Base-by-base conservation (phyloP, 2,797 vertebrate genomes). In the Takifugu ocellatus region DNA sequence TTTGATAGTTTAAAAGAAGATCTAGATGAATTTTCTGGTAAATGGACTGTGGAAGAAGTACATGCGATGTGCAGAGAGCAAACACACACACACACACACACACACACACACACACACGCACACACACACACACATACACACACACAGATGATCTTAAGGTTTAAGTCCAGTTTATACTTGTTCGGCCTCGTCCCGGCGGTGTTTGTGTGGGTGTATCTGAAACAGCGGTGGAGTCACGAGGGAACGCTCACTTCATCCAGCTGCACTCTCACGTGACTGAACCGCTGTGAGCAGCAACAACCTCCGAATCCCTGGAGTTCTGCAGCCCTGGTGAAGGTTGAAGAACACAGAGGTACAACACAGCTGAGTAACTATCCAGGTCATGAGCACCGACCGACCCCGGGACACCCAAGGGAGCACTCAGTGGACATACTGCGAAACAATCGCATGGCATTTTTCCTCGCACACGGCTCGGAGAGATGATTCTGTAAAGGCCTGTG, bases 261-360 rank as follows among this genome's bases (percentile, higher is more conserved):
- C 70, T 81, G 77, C 78, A 79, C 74, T 83, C 82, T 87, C 72
- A 75, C 82, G 68, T 79, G 56, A 74, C 76, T 68, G 72, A 81
- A 68, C 67, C 75, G 65, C 50, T 66, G 65, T 75, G 75, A 49
- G 49, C 61, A 70, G 70, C 61, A 45, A 24, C 29, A 11, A 36
- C 51, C 56, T 75, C 54, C 33, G 50, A 79, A 50, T 78, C 75
- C 70, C 77, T 17, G 51, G 78, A 83, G 36, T 31, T 63, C 27
- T 17, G 2, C 65, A 63, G 65, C 66, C 76, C 77, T 78, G 49
- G 68, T 80, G 70, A 69, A 80, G 78, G 79, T 81, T 77, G 74
- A 75, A 62, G 61, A 70, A 73, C 66, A 54, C 59, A 56, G 29
- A 59, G 25, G 49, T 45, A 55, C 65, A 75, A 53, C 14, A 1